Conservation (phyloP, 2,113 vertebrate species). For the Chionodraco myersi region DNA sequence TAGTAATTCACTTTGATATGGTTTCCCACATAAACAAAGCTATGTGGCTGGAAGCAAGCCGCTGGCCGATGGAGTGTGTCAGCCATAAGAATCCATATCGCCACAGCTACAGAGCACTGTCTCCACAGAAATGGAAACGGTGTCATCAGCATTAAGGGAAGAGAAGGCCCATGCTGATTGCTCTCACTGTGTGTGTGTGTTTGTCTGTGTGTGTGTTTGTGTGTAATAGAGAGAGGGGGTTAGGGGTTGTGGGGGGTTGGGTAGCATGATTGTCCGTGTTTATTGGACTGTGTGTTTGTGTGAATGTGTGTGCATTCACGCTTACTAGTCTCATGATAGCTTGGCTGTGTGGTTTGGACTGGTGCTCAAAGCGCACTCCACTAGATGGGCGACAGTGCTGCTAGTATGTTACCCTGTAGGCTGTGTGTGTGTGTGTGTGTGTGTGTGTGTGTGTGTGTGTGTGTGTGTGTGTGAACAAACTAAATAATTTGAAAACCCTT, state of each 20-base stretch:
- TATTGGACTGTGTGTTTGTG: constrained; percentile 67
- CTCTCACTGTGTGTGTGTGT: constrained; percentile 33
- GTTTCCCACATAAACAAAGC: constrained; percentile 79
- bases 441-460: neutral
- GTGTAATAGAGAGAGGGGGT: constrained; percentile 30
- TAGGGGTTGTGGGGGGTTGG: neutral
- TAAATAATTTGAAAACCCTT: too few species aligned
- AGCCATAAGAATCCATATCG: constrained; percentile 74
- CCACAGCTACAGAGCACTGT: constrained; percentile 66
- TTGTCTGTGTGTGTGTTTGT: constrained; percentile 49
- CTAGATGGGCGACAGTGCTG: constrained; percentile 48
- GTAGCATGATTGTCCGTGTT: constrained; percentile 69
- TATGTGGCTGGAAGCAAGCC: constrained; percentile 76
- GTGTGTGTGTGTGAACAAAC: constrained; percentile 9
- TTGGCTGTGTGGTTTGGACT: constrained; percentile 61
- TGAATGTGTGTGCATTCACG: constrained; percentile 52
- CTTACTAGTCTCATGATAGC: constrained; percentile 72
- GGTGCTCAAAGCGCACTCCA: constrained; percentile 77
- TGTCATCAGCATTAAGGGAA: constrained; percentile 78
- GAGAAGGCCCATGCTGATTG: constrained; percentile 65
- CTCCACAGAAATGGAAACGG: constrained; percentile 70
- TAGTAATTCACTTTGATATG: constrained; percentile 81
- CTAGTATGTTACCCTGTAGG: constrained; percentile 49
- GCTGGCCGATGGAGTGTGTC: constrained; percentile 78
- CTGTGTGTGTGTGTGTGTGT: neutral